These are phyloP conservation scores for Plecotus auritus DNA, from an alignment of 2,113 vertebrate species.

Conservation along the genomic window DNA sequence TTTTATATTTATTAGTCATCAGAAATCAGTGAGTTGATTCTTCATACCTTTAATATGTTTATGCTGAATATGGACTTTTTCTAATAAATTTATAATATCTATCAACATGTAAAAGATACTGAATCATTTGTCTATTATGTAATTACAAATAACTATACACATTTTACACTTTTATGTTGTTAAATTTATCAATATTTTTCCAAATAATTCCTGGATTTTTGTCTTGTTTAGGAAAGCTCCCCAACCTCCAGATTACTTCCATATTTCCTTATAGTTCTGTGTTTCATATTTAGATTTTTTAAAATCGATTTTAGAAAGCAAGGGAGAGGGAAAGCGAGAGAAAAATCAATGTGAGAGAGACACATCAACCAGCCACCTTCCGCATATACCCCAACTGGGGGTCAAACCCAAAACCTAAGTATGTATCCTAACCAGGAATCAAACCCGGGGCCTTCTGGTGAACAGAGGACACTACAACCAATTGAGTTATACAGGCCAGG, in stretches of 20 bases:
- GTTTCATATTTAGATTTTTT: background rate
- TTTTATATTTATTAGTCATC: background rate
- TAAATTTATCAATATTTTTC: background rate
- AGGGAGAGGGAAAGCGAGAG: background rate
- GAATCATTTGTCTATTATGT: background rate
- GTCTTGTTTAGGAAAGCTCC: background rate
- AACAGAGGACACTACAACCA: too few relatives aligned
- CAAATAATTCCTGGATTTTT: background rate
- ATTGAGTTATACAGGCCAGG: too few relatives aligned
- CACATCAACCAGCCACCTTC: too few relatives aligned
- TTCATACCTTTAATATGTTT: background rate
- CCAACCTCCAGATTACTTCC: background rate
- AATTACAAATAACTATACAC: background rate
- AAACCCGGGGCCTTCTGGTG: too few relatives aligned
- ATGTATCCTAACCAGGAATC: too few relatives aligned
- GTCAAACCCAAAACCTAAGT: too few relatives aligned
- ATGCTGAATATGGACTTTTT: background rate
- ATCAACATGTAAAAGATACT: background rate
- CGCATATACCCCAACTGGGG: too few relatives aligned
- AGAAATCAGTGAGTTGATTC: background rate
- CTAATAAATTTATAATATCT: background rate
- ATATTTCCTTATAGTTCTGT: background rate
- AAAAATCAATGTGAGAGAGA: background rate
- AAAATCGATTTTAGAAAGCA: background rate
- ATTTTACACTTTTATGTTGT: background rate